A percentile compares a stretch with the other conserved stretches of the same genome.
Evolutionary conservation across 2,113 vertebrate genomes (phyloP).

Genomic region (Stigmatopora argus): DNA sequence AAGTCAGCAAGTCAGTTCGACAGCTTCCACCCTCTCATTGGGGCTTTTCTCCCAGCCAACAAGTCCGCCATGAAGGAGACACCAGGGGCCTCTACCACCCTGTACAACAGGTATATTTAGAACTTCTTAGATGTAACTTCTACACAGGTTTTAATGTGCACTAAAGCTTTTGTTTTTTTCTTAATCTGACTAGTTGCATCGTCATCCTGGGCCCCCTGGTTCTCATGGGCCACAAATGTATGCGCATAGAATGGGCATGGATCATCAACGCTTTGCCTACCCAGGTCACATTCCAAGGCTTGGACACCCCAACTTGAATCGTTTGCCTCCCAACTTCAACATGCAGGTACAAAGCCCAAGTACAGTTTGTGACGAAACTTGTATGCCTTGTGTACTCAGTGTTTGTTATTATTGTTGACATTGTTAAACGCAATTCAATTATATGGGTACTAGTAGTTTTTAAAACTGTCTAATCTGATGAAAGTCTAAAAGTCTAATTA

Average conservation of each 20-base stretch:
- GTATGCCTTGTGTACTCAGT: too few relatives aligned
- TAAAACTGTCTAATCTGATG: too few relatives aligned
- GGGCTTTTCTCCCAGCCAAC: conserved; percentile 64
- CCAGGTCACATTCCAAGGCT: conserved; percentile 74
- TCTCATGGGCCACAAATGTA: conserved; percentile 73
- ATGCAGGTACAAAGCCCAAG: conserved; percentile 75
- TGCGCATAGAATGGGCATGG: conserved; percentile 72
- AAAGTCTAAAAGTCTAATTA: too few relatives aligned
- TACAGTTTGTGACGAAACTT: neutral
- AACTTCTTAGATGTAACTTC: neutral
- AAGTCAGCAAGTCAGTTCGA: conserved; percentile 35
- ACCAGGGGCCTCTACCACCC: conserved; percentile 55
- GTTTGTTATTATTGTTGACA: too few relatives aligned
- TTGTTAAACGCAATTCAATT: too few relatives aligned
- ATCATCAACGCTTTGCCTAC: conserved; percentile 68
- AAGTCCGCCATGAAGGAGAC: conserved; percentile 31
- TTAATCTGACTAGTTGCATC: conserved; percentile 49
- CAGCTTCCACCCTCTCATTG: conserved; percentile 50
- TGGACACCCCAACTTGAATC: conserved; percentile 74
- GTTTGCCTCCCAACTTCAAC: conserved; percentile 68
- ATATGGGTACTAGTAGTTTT: too few relatives aligned
- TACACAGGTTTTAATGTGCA: neutral
- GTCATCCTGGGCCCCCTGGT: conserved; percentile 56
- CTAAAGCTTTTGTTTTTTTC: neutral
- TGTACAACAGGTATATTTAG: conserved; percentile 59